Conservation (phyloP, 2,888 invertebrate genomes). For the Euclidia mi region DNA sequence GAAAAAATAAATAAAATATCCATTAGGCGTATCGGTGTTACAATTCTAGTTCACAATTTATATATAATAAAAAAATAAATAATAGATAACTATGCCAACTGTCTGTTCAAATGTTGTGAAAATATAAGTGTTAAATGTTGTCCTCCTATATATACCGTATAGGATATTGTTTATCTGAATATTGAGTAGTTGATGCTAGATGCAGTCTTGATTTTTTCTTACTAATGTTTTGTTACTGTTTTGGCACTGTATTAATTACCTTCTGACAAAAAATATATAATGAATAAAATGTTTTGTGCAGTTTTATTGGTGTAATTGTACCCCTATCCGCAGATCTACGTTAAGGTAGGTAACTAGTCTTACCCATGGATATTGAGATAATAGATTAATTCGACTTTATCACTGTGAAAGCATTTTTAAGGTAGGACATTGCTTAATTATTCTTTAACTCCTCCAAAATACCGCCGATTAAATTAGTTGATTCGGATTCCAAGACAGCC, state of each 20-base stretch:
- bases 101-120: slow-evolving; percentile 87
- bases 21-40: slow-evolving; percentile 87
- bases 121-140: slow-evolving; percentile 85
- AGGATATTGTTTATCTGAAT: slow-evolving; percentile 80
- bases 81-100: slow-evolving; percentile 74
- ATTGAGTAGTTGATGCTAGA: slow-evolving; percentile 88
- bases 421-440: too few species aligned
- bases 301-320: too few species aligned
- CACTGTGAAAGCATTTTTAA: too few species aligned
- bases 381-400: too few species aligned
- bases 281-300: slow-evolving; percentile 77
- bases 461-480: too few species aligned
- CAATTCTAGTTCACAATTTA: slow-evolving; percentile 83
- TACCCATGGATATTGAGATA: too few species aligned
- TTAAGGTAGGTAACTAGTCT: too few species aligned
- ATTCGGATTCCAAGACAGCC: too few species aligned
- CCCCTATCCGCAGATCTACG: too few species aligned
- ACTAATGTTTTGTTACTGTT: slow-evolving; percentile 90
- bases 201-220: slow-evolving; percentile 88
- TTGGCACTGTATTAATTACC: slow-evolving; percentile 90
- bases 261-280: slow-evolving; percentile 90
- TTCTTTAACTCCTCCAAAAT: too few species aligned
- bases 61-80: slow-evolving; percentile 55
- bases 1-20: slow-evolving; percentile 77
- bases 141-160: slow-evolving; percentile 70